Conservation (phyloP, 2,113 vertebrate species). For the Barnardius zonarius region DNA sequence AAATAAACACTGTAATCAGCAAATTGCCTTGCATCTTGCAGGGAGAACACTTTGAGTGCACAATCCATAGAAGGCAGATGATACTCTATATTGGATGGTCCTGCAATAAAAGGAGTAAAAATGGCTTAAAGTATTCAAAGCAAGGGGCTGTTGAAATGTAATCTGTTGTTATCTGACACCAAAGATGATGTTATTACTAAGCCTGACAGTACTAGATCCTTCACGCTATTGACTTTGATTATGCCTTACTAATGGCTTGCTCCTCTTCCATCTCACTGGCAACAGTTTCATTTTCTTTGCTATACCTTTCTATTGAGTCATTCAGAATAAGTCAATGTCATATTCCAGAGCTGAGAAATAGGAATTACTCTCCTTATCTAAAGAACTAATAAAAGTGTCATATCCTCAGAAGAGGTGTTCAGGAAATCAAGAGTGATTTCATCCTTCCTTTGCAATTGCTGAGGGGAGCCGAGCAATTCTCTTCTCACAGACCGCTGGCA, state of each 20-base stretch:
- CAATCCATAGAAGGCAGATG: neutral
- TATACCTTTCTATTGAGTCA: neutral
- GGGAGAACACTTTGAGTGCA: neutral
- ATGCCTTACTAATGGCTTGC: neutral
- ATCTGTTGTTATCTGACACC: neutral
- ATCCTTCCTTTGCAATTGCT: neutral
- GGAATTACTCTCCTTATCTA: neutral
- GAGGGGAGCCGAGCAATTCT: neutral
- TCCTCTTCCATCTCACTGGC: neutral
- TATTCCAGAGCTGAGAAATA: neutral
- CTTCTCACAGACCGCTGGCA: neutral
- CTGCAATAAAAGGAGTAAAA: neutral
- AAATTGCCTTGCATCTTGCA: neutral
- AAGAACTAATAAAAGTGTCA: neutral
- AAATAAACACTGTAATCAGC: neutral
- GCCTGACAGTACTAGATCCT: neutral
- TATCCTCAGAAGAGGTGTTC: neutral
- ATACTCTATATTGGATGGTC: neutral
- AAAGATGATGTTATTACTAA: neutral
- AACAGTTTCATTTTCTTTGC: neutral
- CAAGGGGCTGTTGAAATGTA: neutral
- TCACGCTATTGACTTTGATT: neutral
- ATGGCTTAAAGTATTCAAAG: neutral
- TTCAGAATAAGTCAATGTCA: slow-evolving; percentile 10
- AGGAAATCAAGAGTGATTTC: neutral